phyloP scores from a whole-genome alignment of 2,797 vertebrate species.

The Characodon lateralis region DNA sequence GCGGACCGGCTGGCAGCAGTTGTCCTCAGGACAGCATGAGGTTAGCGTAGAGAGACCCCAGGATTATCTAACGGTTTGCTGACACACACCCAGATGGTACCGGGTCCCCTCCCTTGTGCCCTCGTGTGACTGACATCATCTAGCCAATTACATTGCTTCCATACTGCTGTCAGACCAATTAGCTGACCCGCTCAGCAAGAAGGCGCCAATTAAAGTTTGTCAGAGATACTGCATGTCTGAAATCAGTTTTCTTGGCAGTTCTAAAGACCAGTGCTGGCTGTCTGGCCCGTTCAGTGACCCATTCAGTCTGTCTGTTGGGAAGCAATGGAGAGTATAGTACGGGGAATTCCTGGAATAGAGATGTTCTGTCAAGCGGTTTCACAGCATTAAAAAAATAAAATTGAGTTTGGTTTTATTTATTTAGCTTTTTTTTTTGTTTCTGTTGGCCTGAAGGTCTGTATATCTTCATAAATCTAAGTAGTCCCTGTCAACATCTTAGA shows the following conservation, averaged over 20 bases:
- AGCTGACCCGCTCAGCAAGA: constrained; percentile 53
- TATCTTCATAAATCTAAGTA: constrained; percentile 15
- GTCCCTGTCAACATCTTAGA: neutral
- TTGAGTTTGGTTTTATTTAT: neutral
- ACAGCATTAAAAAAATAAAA: neutral
- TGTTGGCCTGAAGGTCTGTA: constrained; percentile 17
- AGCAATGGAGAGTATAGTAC: neutral
- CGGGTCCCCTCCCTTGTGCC: constrained; percentile 31
- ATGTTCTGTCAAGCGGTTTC: neutral
- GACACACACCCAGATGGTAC: constrained; percentile 87
- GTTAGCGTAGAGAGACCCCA: constrained; percentile 49
- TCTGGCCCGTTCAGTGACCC: constrained; percentile 19
- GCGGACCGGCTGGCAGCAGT: constrained; percentile 64
- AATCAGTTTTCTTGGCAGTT: constrained; percentile 46
- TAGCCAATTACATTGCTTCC: constrained; percentile 72
- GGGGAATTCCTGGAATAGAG: neutral
- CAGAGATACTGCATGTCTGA: constrained; percentile 52
- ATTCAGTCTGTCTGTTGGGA: neutral
- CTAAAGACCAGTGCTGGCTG: constrained; percentile 20
- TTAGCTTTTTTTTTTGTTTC: constrained; percentile 5
- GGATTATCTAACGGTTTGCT: constrained; percentile 81
- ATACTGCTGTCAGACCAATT: constrained; percentile 68
- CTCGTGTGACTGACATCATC: constrained; percentile 63
- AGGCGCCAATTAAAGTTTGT: constrained; percentile 53
- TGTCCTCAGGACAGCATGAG: constrained; percentile 50